Base-by-base conservation (phyloP, 2,888 invertebrate species). In the Pseudococcus longispinus region DNA sequence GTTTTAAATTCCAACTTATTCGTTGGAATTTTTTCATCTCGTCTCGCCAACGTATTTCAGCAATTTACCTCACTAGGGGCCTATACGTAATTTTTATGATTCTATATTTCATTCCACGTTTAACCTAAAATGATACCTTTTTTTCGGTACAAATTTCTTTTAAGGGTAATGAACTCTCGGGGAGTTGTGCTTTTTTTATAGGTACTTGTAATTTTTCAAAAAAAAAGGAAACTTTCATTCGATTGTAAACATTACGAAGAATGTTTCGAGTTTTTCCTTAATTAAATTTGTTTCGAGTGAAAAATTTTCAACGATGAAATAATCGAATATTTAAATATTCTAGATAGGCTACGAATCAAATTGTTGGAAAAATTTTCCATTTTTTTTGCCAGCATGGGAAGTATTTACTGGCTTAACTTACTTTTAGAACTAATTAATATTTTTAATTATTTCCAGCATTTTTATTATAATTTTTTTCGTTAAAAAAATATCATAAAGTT, bases 91-190 rank as follows among this genome's bases (percentile, higher is more conserved):
- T 70, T 29, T 70, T 70, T 70, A 70, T 18, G 70, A 70, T 70
- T 70, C 70, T 15, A 70, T 70, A 70, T 70, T 70, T 70, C 70
- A 29, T 29, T 26, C 18, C 70, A 70, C 70, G 70, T 70, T 70
- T 70, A 70, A 70, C 70, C 29, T 70, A 29, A 70, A 70, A 70
- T 70, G 26, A 26, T 70, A 70, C 29, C 70, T 65, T 65, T 65
- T 65, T 65, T 65, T 26, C 8, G 65, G 5, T n/a, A 55, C 55
- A 20, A 55, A 60, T 60, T 60, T 60, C 23, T 60, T 60, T 23
- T 23, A 60, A 60, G 60, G 20, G 60, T 60, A 60, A 60, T 60
- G 60, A 60, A 60, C 20, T 60, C 60, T 60, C 11, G 23, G 23
- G 60, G 20, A 60, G 60, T 60, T 60, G 23, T 13, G n/a, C 18